Evolutionary conservation across 2,888 invertebrate genomes (phyloP).

Genomic region (Acrobasis suavella): DNA sequence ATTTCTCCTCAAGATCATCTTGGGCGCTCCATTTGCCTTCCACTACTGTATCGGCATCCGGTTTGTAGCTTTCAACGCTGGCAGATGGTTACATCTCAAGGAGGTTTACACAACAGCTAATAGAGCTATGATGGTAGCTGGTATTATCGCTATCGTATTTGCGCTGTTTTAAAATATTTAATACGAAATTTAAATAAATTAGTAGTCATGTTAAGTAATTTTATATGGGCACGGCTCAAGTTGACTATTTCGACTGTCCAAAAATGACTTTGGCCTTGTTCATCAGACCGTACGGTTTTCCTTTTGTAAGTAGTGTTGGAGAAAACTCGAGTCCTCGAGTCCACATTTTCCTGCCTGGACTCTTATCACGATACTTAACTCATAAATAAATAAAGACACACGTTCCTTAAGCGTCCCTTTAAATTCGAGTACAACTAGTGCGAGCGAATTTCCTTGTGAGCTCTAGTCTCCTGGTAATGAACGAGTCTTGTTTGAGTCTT

Average conservation of each 20-base stretch:
- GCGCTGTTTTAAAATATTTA: slow-evolving; percentile 41
- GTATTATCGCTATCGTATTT: slow-evolving; percentile 38
- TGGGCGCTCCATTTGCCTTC: slow-evolving; percentile 56
- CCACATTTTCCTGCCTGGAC: too few species aligned
- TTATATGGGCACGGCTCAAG: not conserved
- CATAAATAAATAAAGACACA: too few species aligned
- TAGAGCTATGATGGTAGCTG: slow-evolving; percentile 41
- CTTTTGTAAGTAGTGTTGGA: too few species aligned
- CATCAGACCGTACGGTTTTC: too few species aligned
- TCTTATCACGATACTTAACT: too few species aligned
- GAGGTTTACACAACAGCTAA: slow-evolving; percentile 47
- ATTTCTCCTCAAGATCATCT: slow-evolving; percentile 50
- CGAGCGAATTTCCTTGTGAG: too few species aligned
- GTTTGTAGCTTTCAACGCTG: slow-evolving; percentile 56
- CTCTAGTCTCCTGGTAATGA: too few species aligned
- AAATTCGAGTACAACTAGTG: too few species aligned
- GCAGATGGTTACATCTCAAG: slow-evolving; percentile 45
- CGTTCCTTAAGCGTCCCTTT: too few species aligned
- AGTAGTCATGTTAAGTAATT: not conserved
- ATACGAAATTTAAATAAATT: slow-evolving; percentile 1
- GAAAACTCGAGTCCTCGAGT: too few species aligned
- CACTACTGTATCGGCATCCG: slow-evolving; percentile 66
- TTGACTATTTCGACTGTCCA: not conserved
- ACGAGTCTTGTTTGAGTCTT: too few species aligned
- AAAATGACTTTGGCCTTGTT: not conserved